Percentiles rank a stretch among this genome's conserved stretches.
phyloP scores from a whole-genome alignment of 2,888 invertebrate genomes.

The Thymelicus sylvestris region DNA sequence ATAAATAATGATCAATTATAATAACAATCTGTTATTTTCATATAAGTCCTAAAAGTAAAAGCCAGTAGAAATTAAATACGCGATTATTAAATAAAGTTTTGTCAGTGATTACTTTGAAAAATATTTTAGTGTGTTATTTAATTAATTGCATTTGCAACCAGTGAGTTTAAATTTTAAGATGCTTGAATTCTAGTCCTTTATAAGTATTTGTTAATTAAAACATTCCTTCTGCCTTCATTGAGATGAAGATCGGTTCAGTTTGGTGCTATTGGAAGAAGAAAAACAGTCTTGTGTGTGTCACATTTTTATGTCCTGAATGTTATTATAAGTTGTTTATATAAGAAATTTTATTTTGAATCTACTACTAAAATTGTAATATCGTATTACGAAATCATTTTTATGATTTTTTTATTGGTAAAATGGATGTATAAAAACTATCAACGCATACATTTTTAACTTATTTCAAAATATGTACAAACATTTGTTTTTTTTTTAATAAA shows the following conservation, averaged over 20 bases:
- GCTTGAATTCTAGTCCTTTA: slow-evolving; percentile 16
- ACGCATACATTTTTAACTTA: too few species aligned
- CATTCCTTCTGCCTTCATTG: slow-evolving; percentile 17
- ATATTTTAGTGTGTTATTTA: background rate
- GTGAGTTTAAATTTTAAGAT: background rate
- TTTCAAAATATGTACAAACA: too few species aligned
- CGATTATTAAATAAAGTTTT: too few species aligned
- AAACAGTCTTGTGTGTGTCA: background rate
- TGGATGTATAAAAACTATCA: too few species aligned
- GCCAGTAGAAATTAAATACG: too few species aligned
- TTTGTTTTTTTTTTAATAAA: too few species aligned
- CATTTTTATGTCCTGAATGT: background rate
- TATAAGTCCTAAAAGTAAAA: too few species aligned
- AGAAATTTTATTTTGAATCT: background rate
- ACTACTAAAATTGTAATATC: background rate
- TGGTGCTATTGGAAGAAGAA: slow-evolving; percentile 1
- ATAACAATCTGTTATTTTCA: too few species aligned
- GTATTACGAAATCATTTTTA: too few species aligned
- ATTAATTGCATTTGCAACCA: slow-evolving; percentile 9
- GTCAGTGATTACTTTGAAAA: background rate
- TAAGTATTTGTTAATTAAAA: slow-evolving; percentile 3
- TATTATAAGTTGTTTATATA: background rate
- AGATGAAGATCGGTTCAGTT: background rate
- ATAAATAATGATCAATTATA: too few species aligned
- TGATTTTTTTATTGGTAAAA: too few species aligned